Evolutionary conservation across 2,797 vertebrate species (phyloP).

Genomic region (Chaunax sp.): DNA sequence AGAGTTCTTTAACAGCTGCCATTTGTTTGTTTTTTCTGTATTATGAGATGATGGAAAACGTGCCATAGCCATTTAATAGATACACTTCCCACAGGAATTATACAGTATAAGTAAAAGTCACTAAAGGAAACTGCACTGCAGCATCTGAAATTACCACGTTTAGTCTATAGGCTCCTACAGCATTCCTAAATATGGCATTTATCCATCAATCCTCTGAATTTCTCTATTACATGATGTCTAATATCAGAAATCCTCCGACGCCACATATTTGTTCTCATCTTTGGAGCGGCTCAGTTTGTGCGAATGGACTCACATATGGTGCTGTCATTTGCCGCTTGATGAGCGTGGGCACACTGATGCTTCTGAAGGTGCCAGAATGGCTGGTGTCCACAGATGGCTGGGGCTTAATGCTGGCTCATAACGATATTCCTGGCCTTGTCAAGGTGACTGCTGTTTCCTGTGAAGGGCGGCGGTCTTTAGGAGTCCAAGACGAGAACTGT

Average conservation of each 20-base stretch:
- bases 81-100: background rate
- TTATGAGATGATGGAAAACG: slow-evolving; percentile 1
- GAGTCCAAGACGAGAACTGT: slow-evolving; percentile 17
- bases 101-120: slow-evolving; percentile 4
- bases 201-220: slow-evolving; percentile 24
- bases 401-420: slow-evolving; percentile 65
- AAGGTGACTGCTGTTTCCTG: slow-evolving; percentile 73
- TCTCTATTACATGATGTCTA: slow-evolving; percentile 44
- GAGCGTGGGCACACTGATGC: slow-evolving; percentile 61
- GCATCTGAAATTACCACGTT: background rate
- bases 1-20: background rate
- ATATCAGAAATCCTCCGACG: slow-evolving; percentile 38
- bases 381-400: slow-evolving; percentile 76
- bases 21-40: slow-evolving; percentile 10
- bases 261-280: slow-evolving; percentile 58
- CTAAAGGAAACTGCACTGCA: background rate
- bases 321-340: slow-evolving; percentile 71
- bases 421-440: slow-evolving; percentile 63
- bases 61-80: background rate
- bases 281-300: slow-evolving; percentile 54
- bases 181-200: slow-evolving; percentile 40
- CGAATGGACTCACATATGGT: slow-evolving; percentile 70
- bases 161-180: slow-evolving; percentile 5
- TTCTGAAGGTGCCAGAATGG: slow-evolving; percentile 69
- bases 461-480: slow-evolving; percentile 26